Evolutionary conservation across 2,113 vertebrate species (phyloP).

Genomic region (Pomatorhinus ruficollis): DNA sequence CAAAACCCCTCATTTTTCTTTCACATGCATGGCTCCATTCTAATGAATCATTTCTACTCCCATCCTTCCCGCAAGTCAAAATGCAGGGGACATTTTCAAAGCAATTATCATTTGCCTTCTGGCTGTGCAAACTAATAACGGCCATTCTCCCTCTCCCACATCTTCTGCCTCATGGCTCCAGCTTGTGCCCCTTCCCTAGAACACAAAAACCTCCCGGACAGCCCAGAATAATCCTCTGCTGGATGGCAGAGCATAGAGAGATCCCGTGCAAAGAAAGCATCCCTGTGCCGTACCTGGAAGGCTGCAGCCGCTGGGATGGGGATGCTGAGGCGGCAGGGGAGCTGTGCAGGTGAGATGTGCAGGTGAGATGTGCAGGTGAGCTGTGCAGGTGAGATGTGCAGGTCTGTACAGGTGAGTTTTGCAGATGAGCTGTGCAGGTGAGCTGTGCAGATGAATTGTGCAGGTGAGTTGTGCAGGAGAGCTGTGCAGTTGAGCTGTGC

Average conservation of each 20-base stretch:
- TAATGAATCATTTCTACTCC: neutral
- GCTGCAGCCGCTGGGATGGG: neutral
- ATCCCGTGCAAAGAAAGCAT: neutral
- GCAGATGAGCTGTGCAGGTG: neutral
- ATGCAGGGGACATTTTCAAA: neutral
- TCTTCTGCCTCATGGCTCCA: neutral
- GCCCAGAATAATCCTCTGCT: neutral
- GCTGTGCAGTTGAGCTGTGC: too few species aligned
- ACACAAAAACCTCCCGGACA: neutral
- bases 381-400: neutral
- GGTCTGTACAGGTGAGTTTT: neutral
- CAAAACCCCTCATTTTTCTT: neutral
- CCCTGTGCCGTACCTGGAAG: neutral
- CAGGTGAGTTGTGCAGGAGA: neutral
- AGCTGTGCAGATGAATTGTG: neutral
- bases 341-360: neutral
- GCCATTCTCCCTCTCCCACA: neutral
- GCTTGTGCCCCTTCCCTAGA: neutral
- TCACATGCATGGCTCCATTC: neutral
- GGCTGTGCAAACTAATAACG: neutral
- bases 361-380: neutral
- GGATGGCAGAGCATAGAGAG: rapidly evolving
- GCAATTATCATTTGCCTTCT: neutral
- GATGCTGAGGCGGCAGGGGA: neutral
- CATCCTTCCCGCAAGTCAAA: neutral